Evolutionary conservation across 2,888 invertebrate species (phyloP).

Genomic region (Drosophila cyrtoloma): DNA sequence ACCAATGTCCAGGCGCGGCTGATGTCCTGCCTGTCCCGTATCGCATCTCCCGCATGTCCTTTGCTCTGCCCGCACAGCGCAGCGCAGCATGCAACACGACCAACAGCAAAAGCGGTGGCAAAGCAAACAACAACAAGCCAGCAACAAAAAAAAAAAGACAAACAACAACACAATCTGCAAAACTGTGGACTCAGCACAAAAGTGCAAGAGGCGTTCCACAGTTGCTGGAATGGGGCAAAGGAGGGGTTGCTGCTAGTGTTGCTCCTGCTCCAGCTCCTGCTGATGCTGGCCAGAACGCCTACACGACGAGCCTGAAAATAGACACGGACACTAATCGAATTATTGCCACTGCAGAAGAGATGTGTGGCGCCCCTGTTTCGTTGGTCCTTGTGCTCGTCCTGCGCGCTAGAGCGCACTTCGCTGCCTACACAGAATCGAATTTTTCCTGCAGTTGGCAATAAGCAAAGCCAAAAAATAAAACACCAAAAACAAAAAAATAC

Average conservation of each 20-base stretch:
- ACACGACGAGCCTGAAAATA: slow-evolving; percentile 76
- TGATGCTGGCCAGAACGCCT: slow-evolving; percentile 43
- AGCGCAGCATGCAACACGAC: slow-evolving; percentile 64
- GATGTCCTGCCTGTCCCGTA: slow-evolving; percentile 49
- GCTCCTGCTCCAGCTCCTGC: neutral
- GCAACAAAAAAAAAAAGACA: neutral
- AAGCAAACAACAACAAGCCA: slow-evolving; percentile 20
- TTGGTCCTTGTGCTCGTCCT: slow-evolving; percentile 49
- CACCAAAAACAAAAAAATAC: neutral
- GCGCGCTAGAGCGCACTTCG: slow-evolving; percentile 56
- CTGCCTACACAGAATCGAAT: slow-evolving; percentile 66
- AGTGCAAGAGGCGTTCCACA: slow-evolving; percentile 46
- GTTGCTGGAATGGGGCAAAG: neutral
- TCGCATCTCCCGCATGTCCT: slow-evolving; percentile 13
- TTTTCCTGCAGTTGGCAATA: slow-evolving; percentile 49
- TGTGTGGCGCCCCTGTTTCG: slow-evolving; percentile 27
- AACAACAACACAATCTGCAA: neutral
- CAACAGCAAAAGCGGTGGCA: slow-evolving; percentile 33
- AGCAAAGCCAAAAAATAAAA: slow-evolving; percentile 14
- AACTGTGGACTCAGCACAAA: slow-evolving; percentile 38
- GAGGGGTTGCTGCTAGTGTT: slow-evolving; percentile 4
- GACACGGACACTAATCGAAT: slow-evolving; percentile 82
- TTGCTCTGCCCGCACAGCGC: slow-evolving; percentile 25
- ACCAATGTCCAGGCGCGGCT: slow-evolving; percentile 81
- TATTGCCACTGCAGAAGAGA: slow-evolving; percentile 83